These are phyloP conservation scores for Platichthys stellatus DNA, from an alignment of 2,113 vertebrate species.

Conservation along the genomic window DNA sequence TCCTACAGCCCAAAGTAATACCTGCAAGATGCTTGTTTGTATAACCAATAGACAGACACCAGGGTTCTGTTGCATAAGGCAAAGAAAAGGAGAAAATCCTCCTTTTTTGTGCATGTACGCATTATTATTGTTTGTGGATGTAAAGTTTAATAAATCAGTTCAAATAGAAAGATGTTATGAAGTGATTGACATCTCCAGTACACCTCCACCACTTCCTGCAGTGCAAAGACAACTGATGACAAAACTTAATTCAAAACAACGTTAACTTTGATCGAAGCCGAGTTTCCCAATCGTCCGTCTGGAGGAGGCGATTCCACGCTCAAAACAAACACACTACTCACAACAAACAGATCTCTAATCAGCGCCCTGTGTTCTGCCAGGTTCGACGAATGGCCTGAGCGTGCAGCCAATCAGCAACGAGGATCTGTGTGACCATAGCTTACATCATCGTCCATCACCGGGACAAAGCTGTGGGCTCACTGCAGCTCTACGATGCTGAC, in stretches of 20 bases:
- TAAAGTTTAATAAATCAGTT: background rate
- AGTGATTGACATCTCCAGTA: too few species aligned
- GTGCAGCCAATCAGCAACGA: conserved; percentile 64
- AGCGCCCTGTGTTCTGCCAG: conserved; percentile 13
- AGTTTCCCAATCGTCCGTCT: background rate
- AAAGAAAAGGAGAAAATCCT: too few species aligned
- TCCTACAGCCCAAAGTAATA: too few species aligned
- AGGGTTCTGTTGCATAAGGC: too few species aligned
- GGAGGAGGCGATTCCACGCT: background rate
- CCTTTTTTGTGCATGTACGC: background rate
- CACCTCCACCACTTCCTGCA: background rate
- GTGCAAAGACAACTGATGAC: background rate
- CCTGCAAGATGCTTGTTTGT: too few species aligned
- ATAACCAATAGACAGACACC: too few species aligned
- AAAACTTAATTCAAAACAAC: too few species aligned
- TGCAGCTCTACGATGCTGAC: conserved; percentile 28
- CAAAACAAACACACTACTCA: conserved; percentile 31
- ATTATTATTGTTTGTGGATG: background rate
- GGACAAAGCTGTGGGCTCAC: conserved; percentile 49
- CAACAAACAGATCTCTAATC: conserved; percentile 23
- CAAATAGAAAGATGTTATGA: background rate
- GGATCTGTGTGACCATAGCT: conserved; percentile 45
- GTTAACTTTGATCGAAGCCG: background rate
- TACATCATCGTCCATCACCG: conserved; percentile 54
- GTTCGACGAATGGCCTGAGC: conserved; percentile 38